Evolutionary conservation across 2,113 vertebrate species (phyloP).

Genomic region (Petrocephalus zakoni): DNA sequence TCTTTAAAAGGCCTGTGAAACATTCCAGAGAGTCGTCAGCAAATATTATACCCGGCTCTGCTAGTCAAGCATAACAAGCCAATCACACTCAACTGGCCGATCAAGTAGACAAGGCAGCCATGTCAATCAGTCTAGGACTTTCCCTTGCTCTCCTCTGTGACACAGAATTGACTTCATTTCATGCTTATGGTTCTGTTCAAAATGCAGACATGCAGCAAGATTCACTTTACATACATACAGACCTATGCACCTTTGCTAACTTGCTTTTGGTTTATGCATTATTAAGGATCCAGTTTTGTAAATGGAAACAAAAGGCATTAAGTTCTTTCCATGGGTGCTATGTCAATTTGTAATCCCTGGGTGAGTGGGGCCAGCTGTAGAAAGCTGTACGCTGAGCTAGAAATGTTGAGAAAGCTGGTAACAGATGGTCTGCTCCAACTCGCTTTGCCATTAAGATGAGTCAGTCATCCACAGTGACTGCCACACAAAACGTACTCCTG

Average conservation of each 20-base stretch:
- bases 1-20: neutral
- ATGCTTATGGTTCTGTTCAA: neutral
- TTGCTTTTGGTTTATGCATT: neutral
- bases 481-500: neutral
- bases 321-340: conserved; percentile 24
- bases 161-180: neutral
- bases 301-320: neutral
- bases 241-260: neutral
- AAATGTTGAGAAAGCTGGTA: conserved; percentile 4
- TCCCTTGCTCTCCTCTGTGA: neutral
- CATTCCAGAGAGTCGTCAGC: neutral
- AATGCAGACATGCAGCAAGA: neutral
- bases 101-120: neutral
- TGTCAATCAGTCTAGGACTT: conserved; percentile 1
- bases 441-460: neutral
- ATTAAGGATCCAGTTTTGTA: neutral
- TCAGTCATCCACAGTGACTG: neutral
- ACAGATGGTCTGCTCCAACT: neutral
- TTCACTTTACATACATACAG: neutral
- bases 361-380: neutral
- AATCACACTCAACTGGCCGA: neutral
- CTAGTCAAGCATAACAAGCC: neutral
- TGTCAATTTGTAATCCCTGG: conserved; percentile 26
- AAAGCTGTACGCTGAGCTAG: neutral
- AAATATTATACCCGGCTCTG: neutral